Evolutionary conservation across 2,888 invertebrate species (phyloP).

Genomic region (Heliconius aoede): DNA sequence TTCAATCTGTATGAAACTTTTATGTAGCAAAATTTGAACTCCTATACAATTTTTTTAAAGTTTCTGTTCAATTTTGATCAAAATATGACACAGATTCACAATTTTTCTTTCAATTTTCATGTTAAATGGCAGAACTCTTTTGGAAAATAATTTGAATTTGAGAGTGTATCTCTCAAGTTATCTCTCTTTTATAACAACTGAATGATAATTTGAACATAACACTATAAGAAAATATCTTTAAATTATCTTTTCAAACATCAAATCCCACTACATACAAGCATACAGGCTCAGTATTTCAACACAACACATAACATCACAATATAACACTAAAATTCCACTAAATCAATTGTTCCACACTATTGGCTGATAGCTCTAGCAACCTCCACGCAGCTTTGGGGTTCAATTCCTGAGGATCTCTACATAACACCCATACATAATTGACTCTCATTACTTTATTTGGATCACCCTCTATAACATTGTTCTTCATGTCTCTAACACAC

Average conservation of each 20-base stretch:
- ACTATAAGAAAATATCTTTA: background rate
- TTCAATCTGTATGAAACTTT: background rate
- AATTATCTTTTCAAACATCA: background rate
- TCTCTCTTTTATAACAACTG: too few relatives aligned
- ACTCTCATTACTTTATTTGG: conserved; percentile 97
- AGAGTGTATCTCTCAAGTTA: too few relatives aligned
- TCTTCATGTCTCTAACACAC: conserved; percentile 92
- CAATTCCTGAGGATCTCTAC: conserved; percentile 96
- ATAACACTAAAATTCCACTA: conserved; percentile 65
- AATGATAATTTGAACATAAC: too few relatives aligned
- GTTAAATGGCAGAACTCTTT: too few relatives aligned
- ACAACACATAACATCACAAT: background rate
- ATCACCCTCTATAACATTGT: conserved; percentile 96
- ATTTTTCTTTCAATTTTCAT: too few relatives aligned
- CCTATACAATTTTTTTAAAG: too few relatives aligned
- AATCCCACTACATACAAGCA: background rate
- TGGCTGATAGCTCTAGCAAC: conserved; percentile 94
- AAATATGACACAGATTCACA: too few relatives aligned
- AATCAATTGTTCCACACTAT: conserved; percentile 92
- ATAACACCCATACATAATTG: conserved; percentile 98
- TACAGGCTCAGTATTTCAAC: background rate
- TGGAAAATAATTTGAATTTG: too few relatives aligned
- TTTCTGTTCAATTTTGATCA: too few relatives aligned
- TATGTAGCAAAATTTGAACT: background rate
- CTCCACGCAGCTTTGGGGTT: conserved; percentile 98